Evolutionary conservation across 2,888 invertebrate species (phyloP).

Genomic region (Copidosoma aretas): DNA sequence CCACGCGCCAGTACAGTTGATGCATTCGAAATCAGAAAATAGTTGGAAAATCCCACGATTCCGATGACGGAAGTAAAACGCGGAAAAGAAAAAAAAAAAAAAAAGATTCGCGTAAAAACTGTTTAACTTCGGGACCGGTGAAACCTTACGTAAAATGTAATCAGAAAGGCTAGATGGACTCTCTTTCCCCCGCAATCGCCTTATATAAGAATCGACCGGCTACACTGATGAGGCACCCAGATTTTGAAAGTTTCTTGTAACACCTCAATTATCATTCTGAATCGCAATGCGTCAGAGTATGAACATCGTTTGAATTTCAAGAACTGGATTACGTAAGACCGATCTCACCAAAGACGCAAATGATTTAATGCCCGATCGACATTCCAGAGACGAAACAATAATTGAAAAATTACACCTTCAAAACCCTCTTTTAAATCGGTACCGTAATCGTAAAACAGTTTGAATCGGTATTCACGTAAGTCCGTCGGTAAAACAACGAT

Average conservation of each 20-base stretch:
- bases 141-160: not conserved
- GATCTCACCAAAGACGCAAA: too few species aligned
- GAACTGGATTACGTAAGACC: not conserved
- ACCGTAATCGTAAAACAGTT: too few species aligned
- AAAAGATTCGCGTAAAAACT: not conserved
- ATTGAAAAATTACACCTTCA: too few species aligned
- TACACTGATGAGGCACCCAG: not conserved
- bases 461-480: too few species aligned
- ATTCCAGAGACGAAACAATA: too few species aligned
- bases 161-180: not conserved
- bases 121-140: not conserved
- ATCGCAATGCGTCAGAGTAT: not conserved
- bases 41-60: too few species aligned
- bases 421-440: too few species aligned
- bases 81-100: not conserved
- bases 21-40: too few species aligned
- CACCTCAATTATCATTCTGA: not conserved
- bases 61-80: not conserved
- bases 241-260: not conserved
- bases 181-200: not conserved
- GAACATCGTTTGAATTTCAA: not conserved
- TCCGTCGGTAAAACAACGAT: too few species aligned
- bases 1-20: too few species aligned
- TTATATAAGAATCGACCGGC: not conserved
- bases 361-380: too few species aligned